phyloP scores from a whole-genome alignment of 2,888 invertebrate species.

The Dicroscelio sp. region DNA sequence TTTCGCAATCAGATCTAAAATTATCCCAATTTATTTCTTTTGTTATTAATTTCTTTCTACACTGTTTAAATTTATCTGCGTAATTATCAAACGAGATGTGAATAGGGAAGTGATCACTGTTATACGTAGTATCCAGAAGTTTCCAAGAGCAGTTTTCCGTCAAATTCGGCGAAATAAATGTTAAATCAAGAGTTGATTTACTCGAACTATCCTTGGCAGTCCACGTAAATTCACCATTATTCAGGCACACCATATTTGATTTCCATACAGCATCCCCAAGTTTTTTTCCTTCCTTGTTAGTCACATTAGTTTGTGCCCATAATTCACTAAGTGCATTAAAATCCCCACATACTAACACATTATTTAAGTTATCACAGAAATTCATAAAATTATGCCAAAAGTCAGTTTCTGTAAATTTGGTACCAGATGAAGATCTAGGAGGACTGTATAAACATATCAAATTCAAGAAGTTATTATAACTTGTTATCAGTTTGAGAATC shows the following conservation, averaged over 20 bases:
- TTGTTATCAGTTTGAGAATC: neutral
- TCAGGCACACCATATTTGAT: neutral
- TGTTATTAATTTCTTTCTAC: neutral
- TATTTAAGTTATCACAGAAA: neutral
- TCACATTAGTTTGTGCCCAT: neutral
- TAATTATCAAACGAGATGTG: neutral
- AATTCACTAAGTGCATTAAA: neutral
- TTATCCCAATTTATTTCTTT: neutral
- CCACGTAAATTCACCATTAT: slow-evolving; percentile 2
- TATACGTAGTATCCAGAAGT: neutral
- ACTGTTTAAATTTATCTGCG: neutral
- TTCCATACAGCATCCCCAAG: neutral
- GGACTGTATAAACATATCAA: slow-evolving; percentile 1
- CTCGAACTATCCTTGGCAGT: neutral
- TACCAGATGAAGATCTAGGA: neutral
- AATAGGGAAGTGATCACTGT: neutral
- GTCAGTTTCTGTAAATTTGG: neutral
- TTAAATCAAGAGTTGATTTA: neutral
- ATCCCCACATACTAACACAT: neutral
- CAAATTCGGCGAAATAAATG: no score
- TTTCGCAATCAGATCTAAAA: neutral
- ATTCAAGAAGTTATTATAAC: neutral
- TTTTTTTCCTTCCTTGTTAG: neutral
- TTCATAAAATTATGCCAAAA: neutral
- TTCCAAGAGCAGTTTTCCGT: neutral